These are phyloP conservation scores for Pelagia noctiluca DNA, from an alignment of 30 jellyfish, hydroid and myxozoan species.

Conservation along the genomic window DNA sequence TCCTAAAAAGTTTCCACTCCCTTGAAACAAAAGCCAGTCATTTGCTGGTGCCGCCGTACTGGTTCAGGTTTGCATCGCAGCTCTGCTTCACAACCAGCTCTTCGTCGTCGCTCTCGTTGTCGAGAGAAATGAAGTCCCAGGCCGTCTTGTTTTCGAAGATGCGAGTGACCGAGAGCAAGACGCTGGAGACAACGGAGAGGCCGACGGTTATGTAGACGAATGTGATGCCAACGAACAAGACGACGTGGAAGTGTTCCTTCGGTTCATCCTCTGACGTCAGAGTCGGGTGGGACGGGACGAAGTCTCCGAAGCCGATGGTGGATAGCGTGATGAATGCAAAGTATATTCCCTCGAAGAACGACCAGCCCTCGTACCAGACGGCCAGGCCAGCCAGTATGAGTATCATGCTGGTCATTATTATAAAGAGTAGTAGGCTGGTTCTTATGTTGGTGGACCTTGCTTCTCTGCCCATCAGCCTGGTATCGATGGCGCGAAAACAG, in stretches of 20 bases:
- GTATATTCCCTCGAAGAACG: slow-evolving; percentile 89
- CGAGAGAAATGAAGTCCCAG: slow-evolving; percentile 90
- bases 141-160: slow-evolving; percentile 89
- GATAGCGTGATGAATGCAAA: slow-evolving; percentile 88
- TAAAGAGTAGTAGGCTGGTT: slow-evolving; percentile 73
- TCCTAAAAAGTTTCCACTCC: too few species aligned
- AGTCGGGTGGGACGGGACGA: slow-evolving; percentile 92
- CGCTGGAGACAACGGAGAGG: slow-evolving; percentile 93
- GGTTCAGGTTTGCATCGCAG: slow-evolving; percentile 63
- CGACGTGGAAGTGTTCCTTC: slow-evolving; percentile 79
- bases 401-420: slow-evolving; percentile 72
- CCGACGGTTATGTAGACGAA: slow-evolving; percentile 91
- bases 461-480: slow-evolving; percentile 52
- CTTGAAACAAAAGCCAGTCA: too few species aligned
- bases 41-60: slow-evolving; percentile 65
- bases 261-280: slow-evolving; percentile 42
- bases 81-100: slow-evolving; percentile 67
- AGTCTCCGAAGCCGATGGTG: slow-evolving; percentile 96
- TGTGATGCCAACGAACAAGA: slow-evolving; percentile 82
- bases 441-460: slow-evolving; percentile 74
- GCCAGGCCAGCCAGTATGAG: slow-evolving; percentile 80
- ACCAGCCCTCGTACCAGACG: slow-evolving; percentile 92
- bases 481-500: slow-evolving; percentile 64
- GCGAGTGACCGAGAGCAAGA: slow-evolving; percentile 83
- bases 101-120: slow-evolving; percentile 80